Evolutionary conservation across 2,888 invertebrate genomes (phyloP).

Genomic region (Pyrrhosoma nymphula): DNA sequence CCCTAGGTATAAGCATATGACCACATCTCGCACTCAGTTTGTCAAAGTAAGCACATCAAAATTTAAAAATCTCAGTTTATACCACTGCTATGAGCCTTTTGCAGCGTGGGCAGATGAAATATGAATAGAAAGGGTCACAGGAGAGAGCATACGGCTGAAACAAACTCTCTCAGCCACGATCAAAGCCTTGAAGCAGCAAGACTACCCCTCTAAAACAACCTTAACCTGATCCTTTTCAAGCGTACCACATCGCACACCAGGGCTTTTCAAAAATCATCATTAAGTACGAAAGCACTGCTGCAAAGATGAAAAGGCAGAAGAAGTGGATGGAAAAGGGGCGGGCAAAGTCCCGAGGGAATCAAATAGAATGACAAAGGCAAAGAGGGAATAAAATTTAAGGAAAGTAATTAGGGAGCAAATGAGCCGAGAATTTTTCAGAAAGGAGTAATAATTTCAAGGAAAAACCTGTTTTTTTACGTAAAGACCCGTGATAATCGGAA

Average conservation of each 20-base stretch:
- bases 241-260: not conserved
- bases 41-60: not conserved
- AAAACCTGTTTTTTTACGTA: too few species aligned
- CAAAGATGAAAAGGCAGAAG: not conserved
- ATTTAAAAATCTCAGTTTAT: not conserved
- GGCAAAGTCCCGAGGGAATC: not conserved
- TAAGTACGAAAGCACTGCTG: not conserved
- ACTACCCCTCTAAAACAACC: not conserved
- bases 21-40: not conserved
- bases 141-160: not conserved
- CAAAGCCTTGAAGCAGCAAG: not conserved
- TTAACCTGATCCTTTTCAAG: not conserved
- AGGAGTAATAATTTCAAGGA: too few species aligned
- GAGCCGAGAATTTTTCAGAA: not conserved
- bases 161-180: not conserved
- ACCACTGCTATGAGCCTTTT: not conserved
- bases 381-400: not conserved
- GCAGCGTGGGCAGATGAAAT: not conserved
- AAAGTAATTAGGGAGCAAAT: not conserved
- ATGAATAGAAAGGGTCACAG: not conserved
- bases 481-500: too few species aligned
- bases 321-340: not conserved
- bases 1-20: not conserved
- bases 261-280: not conserved
- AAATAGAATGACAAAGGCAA: not conserved